A percentile compares a stretch with the other conserved stretches of the same genome.
phyloP scores from a whole-genome alignment of 2,888 invertebrate species.

The Agrochola macilenta region DNA sequence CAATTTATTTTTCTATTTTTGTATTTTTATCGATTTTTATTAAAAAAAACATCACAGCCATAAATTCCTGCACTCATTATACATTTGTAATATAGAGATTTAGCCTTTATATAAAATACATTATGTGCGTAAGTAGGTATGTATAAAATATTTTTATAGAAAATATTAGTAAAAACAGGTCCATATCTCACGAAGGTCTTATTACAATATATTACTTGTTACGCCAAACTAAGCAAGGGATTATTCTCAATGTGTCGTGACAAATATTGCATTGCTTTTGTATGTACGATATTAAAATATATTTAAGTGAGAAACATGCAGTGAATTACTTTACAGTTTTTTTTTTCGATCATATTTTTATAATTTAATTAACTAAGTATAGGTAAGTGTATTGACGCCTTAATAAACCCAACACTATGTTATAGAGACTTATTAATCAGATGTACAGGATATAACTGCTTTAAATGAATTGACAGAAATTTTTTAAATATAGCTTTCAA shows the following conservation, averaged over 20 bases:
- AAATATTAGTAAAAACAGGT: conserved; percentile 37
- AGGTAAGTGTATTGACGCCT: background rate
- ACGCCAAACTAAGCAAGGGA: conserved; percentile 32
- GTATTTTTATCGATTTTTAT: conserved; percentile 4
- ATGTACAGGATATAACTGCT: background rate
- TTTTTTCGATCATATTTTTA: background rate
- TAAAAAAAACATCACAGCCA: conserved; percentile 48
- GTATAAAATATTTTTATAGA: background rate
- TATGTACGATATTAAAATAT: conserved; percentile 54
- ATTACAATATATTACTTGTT: conserved; percentile 29
- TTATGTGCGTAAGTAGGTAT: conserved; percentile 6
- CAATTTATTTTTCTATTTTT: conserved; percentile 13
- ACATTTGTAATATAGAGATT: background rate
- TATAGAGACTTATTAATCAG: background rate
- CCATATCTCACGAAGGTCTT: conserved; percentile 61
- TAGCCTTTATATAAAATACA: conserved; percentile 9
- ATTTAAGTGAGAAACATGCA: conserved; percentile 12
- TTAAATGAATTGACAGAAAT: background rate
- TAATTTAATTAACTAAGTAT: background rate
- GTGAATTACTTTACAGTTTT: conserved; percentile 19
- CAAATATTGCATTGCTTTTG: conserved; percentile 61
- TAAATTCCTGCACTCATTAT: conserved; percentile 28
- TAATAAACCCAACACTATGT: background rate
- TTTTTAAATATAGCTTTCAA: background rate
- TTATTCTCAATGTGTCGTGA: conserved; percentile 50